phyloP scores from a whole-genome alignment of 2,888 invertebrate species.

The Eupithecia exiguata region DNA sequence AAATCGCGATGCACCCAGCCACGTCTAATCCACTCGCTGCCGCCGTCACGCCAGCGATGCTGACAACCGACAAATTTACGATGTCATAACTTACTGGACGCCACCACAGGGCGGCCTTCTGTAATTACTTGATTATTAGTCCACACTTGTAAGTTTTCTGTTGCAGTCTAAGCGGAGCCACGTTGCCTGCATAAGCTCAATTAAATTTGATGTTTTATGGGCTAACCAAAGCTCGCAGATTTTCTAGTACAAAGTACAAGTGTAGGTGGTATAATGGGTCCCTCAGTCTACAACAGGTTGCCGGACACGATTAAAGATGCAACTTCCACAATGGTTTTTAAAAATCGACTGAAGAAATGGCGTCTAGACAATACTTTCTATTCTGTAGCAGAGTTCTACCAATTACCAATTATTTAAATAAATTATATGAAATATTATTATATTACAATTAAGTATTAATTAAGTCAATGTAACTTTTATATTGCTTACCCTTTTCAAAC shows the following conservation, averaged over 20 bases:
- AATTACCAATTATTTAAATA: too few species aligned
- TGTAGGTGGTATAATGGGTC: too few species aligned
- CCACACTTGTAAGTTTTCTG: conserved; percentile 23
- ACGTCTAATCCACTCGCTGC: conserved; percentile 42
- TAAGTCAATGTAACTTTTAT: too few species aligned
- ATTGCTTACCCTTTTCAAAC: too few species aligned
- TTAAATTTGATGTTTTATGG: neutral
- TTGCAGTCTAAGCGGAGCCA: conserved; percentile 18
- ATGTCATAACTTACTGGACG: conserved; percentile 60
- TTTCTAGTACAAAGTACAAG: neutral
- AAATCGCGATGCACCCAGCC: conserved; percentile 21
- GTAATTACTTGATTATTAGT: conserved; percentile 44
- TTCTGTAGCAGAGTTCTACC: too few species aligned
- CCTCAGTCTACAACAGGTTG: too few species aligned
- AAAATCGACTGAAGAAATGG: too few species aligned
- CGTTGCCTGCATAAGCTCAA: neutral
- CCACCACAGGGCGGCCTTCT: conserved; percentile 43
- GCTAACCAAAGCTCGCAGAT: neutral
- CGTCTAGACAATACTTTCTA: too few species aligned
- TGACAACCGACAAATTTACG: conserved; percentile 63
- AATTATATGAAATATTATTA: too few species aligned
- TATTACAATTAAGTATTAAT: too few species aligned
- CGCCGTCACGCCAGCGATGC: conserved; percentile 47
- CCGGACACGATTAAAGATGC: too few species aligned
- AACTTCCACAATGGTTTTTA: too few species aligned